Base-by-base conservation (phyloP, 2,888 invertebrate genomes). In the Ryuthela nishihirai region DNA sequence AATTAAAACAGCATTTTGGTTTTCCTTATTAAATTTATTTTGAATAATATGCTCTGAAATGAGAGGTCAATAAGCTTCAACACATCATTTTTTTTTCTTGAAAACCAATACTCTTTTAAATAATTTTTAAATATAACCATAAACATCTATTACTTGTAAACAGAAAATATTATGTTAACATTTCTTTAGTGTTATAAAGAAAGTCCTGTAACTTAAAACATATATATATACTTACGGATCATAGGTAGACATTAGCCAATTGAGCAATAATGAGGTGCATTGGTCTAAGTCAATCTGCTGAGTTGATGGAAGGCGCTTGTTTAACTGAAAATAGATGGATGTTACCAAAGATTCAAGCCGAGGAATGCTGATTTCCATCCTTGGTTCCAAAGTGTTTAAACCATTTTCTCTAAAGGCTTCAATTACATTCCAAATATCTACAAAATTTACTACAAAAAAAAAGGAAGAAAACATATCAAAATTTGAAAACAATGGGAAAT, bases 401-500 rank as follows among this genome's bases (percentile, higher is more conserved):
- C 95, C 94, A 75, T 97, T 95, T 76, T 99, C 98, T 45, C 98
- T 83, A 76, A 98, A 97, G 36, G 97, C 93, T 77, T 99, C 98
- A 69, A 99, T 98, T 49, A 98, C 91, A 75, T 99, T 98, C 97
- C 97, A 98, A 71, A 99, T 95, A 78, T 98, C 98, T 67, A 99
- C 92, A 67, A 92, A 84, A 75, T 95, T 90, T 73, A 94, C 93
- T 93, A 79, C 55, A 81, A 80, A 64, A 56, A 4, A 9, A n/a
- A n/a, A n/a, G 34, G n/a, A 15, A 45, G 7, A 15, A 18, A 20
- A 24, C 9, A 1, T 21, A 15, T 23, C n/a, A 3, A 10, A 45
- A 12, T n/a, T n/a, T 7, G 5, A 42, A 25, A n/a, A n/a, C 3
- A 18, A 10, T n/a, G 10, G 24, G 2, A 35, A 21, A 10, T 18